Evolutionary conservation across 2,113 vertebrate species (phyloP), one percentile per base, ranked within the genome.

Genomic region (Eurypyga helias): DNA sequence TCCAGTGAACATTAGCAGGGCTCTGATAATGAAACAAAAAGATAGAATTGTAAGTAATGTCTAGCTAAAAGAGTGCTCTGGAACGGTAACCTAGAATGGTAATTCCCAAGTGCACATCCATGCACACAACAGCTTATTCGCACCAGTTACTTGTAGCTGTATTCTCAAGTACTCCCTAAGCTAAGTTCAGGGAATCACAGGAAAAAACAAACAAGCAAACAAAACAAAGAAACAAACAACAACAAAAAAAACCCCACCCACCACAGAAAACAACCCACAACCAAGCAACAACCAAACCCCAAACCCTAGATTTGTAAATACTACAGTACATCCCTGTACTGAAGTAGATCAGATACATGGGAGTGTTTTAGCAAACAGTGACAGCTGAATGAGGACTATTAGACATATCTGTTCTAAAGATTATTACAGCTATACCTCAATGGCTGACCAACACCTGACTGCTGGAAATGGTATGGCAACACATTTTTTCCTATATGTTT

Each of bases 321-420:
- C 3, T 0, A 0, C 2, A 3, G 24, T 38, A 57, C 6, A 46
- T 14, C 5, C 12, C 31, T 71, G 10, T 45, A 41, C 4, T 75
- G 51, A 70, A 57, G 41, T 19, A 78, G n/a, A 41, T 57, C 17
- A 55, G 15, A 33, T 28, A 34, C 5, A 62, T 31, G 8, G 4
- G 13, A 58, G 16, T 28, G 18, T 51, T 86, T 69, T 29, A 51
- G 7, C 28, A 54, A 71, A 60, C 6, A 33, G 11, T 62, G 18
- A 61, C 10, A 71, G 4, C 5, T 28, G 11, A 62, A 58, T 90
- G n/a, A 57, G 18, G 4, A 25, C 20, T 73, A 17, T 43, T 87
- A 10, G 78, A 61, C 36, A 61, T 17, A 38, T 7, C 31, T 73
- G 19, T 79, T 71, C 15, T 54, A 34, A 45, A 84, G 25, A 43